Conservation (phyloP, 2,888 invertebrate genomes). For the Hecatera dysodea region DNA sequence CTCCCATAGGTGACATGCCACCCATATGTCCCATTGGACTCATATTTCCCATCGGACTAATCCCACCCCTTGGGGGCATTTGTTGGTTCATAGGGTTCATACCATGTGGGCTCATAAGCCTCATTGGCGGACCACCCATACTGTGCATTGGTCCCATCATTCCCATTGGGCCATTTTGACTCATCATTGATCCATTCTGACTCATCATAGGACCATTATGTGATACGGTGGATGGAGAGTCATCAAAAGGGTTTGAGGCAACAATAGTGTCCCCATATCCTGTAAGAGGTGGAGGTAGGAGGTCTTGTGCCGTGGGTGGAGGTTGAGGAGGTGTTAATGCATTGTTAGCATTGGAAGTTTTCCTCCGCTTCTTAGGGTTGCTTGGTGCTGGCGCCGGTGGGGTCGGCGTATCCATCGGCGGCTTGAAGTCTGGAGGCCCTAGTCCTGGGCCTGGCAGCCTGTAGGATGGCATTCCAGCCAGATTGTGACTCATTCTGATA, state of each 20-base stretch:
- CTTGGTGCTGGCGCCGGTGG: slow-evolving; percentile 94
- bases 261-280: slow-evolving; percentile 98
- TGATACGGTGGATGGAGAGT: slow-evolving; percentile 93
- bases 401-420: slow-evolving; percentile 93
- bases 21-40: slow-evolving; percentile 93
- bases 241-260: slow-evolving; percentile 98
- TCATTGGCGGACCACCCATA: slow-evolving; percentile 92
- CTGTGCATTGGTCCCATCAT: slow-evolving; percentile 92
- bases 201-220: slow-evolving; percentile 92
- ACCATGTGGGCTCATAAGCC: slow-evolving; percentile 92
- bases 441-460: slow-evolving; percentile 94
- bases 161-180: slow-evolving; percentile 93
- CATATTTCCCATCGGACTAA: slow-evolving; percentile 93
- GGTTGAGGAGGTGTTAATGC: slow-evolving; percentile 92
- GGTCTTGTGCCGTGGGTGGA: slow-evolving; percentile 94
- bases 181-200: slow-evolving; percentile 92
- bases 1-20: slow-evolving; percentile 93
- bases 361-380: slow-evolving; percentile 96
- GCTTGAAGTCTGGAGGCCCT: slow-evolving; percentile 94
- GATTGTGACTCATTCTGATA: slow-evolving; percentile 94
- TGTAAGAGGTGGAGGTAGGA: slow-evolving; percentile 96
- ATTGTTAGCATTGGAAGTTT: slow-evolving; percentile 94
- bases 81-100: slow-evolving; percentile 92
- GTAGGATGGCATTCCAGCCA: slow-evolving; percentile 95
- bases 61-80: slow-evolving; percentile 92